Base-by-base conservation (phyloP, 2,888 invertebrate genomes). In the Congeria kusceri region DNA sequence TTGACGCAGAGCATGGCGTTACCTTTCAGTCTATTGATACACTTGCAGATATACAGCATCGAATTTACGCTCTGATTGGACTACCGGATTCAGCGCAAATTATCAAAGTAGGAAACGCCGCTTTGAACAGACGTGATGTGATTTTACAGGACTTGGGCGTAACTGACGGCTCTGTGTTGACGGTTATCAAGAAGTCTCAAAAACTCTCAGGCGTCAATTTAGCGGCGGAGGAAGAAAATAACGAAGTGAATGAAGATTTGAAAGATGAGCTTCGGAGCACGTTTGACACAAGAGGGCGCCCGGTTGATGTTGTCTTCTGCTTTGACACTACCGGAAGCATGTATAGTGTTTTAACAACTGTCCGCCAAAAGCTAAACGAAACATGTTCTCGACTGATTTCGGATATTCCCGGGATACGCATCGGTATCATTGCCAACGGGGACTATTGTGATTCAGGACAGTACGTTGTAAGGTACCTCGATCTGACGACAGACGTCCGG, bases 301-400 rank as follows among this genome's bases (percentile, higher is more conserved):
- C 77, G 15, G 89, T 92, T 2, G 92, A 92, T 39, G 90, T 92
- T 0, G 91, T 90, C 0, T 92, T 92, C 68, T 92, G 91, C 20
- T 92, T 92, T 66, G 92, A 92, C 76, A 92, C 92, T 0, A 92
- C 92, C 0, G 92, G 92, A 7, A 92, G 92, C 76, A 92, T 92
- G 92, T 87, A 86, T 73, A 63, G 80, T 20, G 90, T 88, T 74
- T 71, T 92, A 0, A 28, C 56, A 7, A 71, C 79, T 84, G 92
- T 92, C 75, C 77, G 91, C 7, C 46, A 57, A 3, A 90, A 91
- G 28, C 75, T 91, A 18, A 68, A 82, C 15, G 86, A 88, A 23
- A 86, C 88, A 13, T 88, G 89, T 63, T 75, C 79, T 7, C 84
- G 91, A 15, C 86, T 92, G 25, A 46, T 91, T 1, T 76, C 84